Percentiles rank a stretch among this genome's conserved stretches.
phyloP scores from a whole-genome alignment of 2,113 vertebrate genomes.

The Zosterops hypoxanthus region DNA sequence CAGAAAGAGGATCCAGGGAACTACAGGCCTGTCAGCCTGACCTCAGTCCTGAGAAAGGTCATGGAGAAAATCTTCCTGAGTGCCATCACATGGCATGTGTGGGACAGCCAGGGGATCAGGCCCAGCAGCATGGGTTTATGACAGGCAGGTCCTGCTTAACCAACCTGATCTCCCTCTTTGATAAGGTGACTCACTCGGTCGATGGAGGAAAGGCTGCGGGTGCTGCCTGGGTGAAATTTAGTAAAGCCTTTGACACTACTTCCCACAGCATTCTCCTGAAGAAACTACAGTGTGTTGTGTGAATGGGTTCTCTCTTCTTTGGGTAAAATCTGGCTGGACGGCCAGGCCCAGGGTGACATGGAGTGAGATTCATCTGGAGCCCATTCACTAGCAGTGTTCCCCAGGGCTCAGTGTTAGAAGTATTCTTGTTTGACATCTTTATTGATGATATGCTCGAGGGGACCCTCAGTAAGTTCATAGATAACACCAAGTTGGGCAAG shows the following conservation, averaged over 20 bases:
- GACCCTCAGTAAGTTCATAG: background rate
- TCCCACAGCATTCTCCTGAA: background rate
- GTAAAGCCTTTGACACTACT: background rate
- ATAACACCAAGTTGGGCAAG: background rate
- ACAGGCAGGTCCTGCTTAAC: background rate
- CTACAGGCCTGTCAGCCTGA: accelerated
- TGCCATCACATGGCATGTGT: too few relatives aligned
- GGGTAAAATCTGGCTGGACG: background rate
- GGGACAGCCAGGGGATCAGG: background rate
- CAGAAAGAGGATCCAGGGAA: background rate
- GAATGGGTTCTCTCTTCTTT: too few relatives aligned
- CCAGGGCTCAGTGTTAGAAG: background rate
- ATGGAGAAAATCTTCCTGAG: background rate
- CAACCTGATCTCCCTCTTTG: background rate
- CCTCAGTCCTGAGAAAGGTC: background rate
- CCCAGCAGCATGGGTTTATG: background rate
- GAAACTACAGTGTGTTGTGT: background rate
- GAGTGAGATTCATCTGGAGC: background rate
- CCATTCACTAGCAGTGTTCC: accelerated
- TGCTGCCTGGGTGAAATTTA: background rate
- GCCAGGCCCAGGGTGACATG: background rate
- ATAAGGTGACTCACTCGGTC: too few relatives aligned
- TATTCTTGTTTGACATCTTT: background rate
- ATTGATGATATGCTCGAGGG: background rate
- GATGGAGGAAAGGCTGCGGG: accelerated